phyloP scores from a whole-genome alignment of 1,140 invertebrate species.

The Brachionus angularis region DNA sequence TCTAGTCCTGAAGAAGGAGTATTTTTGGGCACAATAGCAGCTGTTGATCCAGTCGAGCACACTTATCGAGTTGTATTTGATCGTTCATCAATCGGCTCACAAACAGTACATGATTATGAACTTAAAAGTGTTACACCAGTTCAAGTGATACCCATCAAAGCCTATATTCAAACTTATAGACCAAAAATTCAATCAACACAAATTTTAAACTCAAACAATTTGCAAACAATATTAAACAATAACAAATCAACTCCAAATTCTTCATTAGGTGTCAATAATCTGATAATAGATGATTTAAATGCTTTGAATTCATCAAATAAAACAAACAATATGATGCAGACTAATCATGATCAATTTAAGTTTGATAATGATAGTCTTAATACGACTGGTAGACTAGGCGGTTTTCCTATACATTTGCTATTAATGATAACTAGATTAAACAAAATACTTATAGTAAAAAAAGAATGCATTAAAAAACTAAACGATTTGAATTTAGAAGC shows the following conservation, averaged over 20 bases:
- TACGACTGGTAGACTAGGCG: conserved; percentile 65
- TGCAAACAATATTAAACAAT: not conserved
- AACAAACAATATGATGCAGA: too few relatives aligned
- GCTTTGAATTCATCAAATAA: conserved; percentile 19
- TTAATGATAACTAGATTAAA: conserved; percentile 66
- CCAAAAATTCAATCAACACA: conserved; percentile 1
- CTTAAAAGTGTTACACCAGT: conserved; percentile 60
- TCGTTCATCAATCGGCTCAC: conserved; percentile 81
- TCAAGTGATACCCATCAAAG: conserved; percentile 17
- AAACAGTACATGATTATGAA: conserved; percentile 93
- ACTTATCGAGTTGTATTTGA: conserved; percentile 97
- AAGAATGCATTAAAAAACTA: conserved; percentile 72
- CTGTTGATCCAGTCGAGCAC: conserved; percentile 91
- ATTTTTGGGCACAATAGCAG: conserved; percentile 91
- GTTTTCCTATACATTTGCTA: conserved; percentile 73
- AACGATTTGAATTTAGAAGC: conserved; percentile 84
- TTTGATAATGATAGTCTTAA: too few relatives aligned
- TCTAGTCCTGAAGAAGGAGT: conserved; percentile 90
- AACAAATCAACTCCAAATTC: not conserved
- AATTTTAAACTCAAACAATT: not conserved
- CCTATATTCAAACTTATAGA: conserved; percentile 24
- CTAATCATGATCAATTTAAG: too few relatives aligned
- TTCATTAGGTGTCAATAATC: not conserved
- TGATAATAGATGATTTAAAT: not conserved
- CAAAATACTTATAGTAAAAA: conserved; percentile 78